Base-by-base conservation (phyloP, 2,113 vertebrate genomes). In the Apteryx owenii region DNA sequence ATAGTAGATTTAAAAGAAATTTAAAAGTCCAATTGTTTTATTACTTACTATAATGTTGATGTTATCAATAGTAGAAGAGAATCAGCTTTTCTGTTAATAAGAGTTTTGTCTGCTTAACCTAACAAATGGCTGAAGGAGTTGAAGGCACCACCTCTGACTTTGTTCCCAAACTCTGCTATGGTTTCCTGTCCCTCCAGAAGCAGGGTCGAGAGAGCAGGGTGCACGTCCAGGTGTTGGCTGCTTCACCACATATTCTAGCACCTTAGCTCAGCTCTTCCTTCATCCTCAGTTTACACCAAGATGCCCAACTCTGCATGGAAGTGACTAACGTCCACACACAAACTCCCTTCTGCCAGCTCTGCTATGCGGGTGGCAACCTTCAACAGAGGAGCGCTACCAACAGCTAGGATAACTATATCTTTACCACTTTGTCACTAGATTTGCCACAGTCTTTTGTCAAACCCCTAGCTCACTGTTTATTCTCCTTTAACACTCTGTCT, bases 171-270 rank as follows among this genome's bases (percentile, higher is more conserved):
- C 19, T 48, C 58, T 66, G 42, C 29, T 38, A 48, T 20, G 64
- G 17, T 48, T 81, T 53, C 10, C n/a, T 58, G 44, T 7, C 25
- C 15, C 17, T 38, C 46, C 16, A 17, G 29, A 60, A 84, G 56
- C 26, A 54, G 6, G 0, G 0, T 7, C 29, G 16, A 4, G 21
- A 29, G 25, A 54, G 7, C 12, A 61, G 66, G 51, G 64, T 33
- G 12, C 26, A 44, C 44, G n/a, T 16, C 8, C 42, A 75, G 65
- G 38, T 81, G 60, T 40, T 7, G 23, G 18, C 28, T 83, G 53
- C 23, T 60, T 73, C 71, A 9, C 56, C 29, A 3, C 4, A 6
- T 25, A 15, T 4, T 78, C 44, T 17, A 3, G 5, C 33, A 73
- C 78, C 42, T 66, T 26, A 48, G 6, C 8, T 60, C 73, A 18